phyloP scores from a whole-genome alignment of 2,113 vertebrate species.

The Tetraodon nigroviridis region DNA sequence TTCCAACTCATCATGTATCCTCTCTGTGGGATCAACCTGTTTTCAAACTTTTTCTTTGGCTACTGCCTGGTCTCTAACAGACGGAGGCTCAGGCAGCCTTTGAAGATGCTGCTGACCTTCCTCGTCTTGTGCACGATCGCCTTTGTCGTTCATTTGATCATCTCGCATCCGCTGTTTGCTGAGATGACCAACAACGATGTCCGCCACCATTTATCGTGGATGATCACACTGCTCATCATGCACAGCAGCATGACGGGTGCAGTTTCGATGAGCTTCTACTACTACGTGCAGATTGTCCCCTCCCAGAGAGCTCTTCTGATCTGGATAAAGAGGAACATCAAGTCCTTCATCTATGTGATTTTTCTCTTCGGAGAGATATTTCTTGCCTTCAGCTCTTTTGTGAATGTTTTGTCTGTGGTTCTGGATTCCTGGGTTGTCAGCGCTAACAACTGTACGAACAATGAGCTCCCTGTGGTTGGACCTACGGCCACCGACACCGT shows the following conservation, averaged over 20 bases:
- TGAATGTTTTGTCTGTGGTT: fast-evolving
- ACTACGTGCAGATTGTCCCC: conserved; percentile 46
- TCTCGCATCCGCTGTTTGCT: fast-evolving
- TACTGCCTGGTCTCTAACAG: conserved; percentile 32
- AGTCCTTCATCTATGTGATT: conserved; percentile 16
- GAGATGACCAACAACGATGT: fast-evolving
- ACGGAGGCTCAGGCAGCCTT: conserved; percentile 36
- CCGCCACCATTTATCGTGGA: fast-evolving
- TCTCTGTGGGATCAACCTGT: conserved; percentile 8
- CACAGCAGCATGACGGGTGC: conserved; percentile 19
- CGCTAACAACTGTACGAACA: not conserved
- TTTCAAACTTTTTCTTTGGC: conserved; percentile 40
- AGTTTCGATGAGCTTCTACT: conserved; percentile 50
- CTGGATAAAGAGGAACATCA: conserved; percentile 54
- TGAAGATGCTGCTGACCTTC: conserved; percentile 40
- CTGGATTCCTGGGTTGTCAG: fast-evolving
- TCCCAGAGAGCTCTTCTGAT: conserved; percentile 2
- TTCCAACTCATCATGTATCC: conserved; percentile 20
- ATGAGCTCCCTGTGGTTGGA: fast-evolving
- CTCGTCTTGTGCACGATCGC: conserved; percentile 25
- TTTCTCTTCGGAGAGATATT: conserved; percentile 1
- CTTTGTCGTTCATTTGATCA: conserved; percentile 1
- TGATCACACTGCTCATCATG: not conserved
- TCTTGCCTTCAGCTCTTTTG: not conserved
- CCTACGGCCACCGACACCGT: fast-evolving